Evolutionary conservation across 2,113 vertebrate genomes (phyloP).

Genomic region (Esox niger): DNA sequence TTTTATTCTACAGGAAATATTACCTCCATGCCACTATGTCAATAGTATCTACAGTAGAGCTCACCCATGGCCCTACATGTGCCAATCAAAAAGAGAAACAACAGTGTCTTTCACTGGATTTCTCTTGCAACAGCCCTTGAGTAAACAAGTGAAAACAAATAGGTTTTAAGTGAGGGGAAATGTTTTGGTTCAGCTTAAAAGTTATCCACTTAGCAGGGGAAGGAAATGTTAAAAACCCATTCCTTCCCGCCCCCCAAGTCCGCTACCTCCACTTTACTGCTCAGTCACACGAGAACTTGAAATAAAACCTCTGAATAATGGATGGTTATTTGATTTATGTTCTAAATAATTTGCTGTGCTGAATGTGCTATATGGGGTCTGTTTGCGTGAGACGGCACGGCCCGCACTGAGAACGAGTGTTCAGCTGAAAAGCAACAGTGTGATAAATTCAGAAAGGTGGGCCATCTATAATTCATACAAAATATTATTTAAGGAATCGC

Average conservation of each 20-base stretch:
- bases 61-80: too few species aligned
- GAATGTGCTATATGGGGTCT: conserved; percentile 19
- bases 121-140: neutral
- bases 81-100: neutral
- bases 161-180: conserved; percentile 1
- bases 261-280: conserved; percentile 12
- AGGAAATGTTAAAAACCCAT: conserved; percentile 19
- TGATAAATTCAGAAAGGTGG: conserved; percentile 3
- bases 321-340: conserved; percentile 29
- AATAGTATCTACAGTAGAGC: too few species aligned
- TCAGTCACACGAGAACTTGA: conserved; percentile 22
- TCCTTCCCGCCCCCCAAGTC: neutral
- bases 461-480: conserved; percentile 23
- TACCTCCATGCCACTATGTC: too few species aligned
- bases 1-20: too few species aligned
- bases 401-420: neutral
- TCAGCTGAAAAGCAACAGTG: conserved; percentile 21
- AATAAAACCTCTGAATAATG: conserved; percentile 35
- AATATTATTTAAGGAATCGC: conserved; percentile 33
- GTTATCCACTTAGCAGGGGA: conserved; percentile 16
- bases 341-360: conserved; percentile 33
- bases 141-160: neutral
- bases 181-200: conserved; percentile 18
- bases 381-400: conserved; percentile 13
- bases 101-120: neutral